These are phyloP conservation scores for Bombus picipes DNA, from an alignment of 1,140 invertebrate genomes.

Conservation along the genomic window DNA sequence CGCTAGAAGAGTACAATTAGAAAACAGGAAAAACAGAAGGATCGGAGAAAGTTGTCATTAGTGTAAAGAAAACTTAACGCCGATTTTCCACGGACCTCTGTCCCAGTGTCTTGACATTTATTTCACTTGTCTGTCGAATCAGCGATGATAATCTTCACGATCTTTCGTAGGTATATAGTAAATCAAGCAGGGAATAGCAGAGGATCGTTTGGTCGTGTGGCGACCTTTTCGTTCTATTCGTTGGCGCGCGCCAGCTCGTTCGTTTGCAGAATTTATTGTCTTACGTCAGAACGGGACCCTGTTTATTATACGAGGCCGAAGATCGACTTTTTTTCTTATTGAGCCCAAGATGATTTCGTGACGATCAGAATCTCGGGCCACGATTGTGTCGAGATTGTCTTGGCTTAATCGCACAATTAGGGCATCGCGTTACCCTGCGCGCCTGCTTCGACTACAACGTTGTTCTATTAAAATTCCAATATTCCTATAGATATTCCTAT, in stretches of 20 bases:
- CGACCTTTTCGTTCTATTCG: conserved; percentile 59
- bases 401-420: conserved; percentile 39
- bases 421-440: neutral
- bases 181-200: conserved; percentile 58
- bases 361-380: neutral
- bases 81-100: conserved; percentile 53
- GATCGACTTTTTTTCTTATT: conserved; percentile 23
- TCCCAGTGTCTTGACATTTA: conserved; percentile 57
- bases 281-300: conserved; percentile 54
- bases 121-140: conserved; percentile 65
- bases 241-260: neutral
- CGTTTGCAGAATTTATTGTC: conserved; percentile 68
- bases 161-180: conserved; percentile 56
- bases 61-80: conserved; percentile 37
- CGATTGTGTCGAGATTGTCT: conserved; percentile 37
- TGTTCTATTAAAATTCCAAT: conserved; percentile 68
- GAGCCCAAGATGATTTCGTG: conserved; percentile 12
- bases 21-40: neutral
- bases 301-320: conserved; percentile 37
- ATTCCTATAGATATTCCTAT: conserved; percentile 39
- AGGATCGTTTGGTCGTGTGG: conserved; percentile 53
- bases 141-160: conserved; percentile 61
- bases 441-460: neutral
- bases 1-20: neutral
- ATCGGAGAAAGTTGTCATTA: neutral